Conservation (phyloP, 2,797 vertebrate genomes). For the Thripadectes ignobilis region DNA sequence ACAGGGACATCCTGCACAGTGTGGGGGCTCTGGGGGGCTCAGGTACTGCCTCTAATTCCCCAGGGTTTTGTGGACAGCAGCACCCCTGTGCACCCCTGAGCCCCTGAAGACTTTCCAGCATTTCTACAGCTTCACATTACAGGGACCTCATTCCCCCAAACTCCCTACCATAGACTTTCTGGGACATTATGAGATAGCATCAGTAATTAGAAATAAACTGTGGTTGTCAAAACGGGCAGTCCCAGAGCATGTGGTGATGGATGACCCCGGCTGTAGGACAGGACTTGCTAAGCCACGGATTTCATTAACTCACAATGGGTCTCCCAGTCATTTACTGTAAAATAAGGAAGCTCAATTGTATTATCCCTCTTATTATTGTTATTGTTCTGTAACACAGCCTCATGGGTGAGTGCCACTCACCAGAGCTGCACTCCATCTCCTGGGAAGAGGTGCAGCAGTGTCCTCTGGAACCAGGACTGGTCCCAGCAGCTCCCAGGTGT, state of each 20-base stretch:
- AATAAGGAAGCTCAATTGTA: background rate
- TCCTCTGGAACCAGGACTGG: background rate
- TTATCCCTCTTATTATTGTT: background rate
- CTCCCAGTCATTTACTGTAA: background rate
- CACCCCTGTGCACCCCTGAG: fast-evolving
- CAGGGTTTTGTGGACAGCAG: fast-evolving
- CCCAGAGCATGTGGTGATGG: background rate
- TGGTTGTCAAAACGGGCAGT: background rate
- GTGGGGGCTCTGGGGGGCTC: too few relatives aligned
- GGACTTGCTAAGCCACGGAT: background rate
- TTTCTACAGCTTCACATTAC: background rate
- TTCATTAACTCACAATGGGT: background rate
- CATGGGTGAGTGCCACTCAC: background rate
- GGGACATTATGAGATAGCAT: background rate
- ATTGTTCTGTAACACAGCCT: background rate
- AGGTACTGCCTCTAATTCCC: background rate
- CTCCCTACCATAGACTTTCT: background rate
- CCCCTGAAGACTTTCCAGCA: background rate
- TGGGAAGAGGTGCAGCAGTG: background rate
- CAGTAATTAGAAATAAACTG: slow-evolving; percentile 40
- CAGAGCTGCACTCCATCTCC: background rate
- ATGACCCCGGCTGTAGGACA: background rate
- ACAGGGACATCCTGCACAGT: background rate
- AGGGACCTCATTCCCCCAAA: background rate
- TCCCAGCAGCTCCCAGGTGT: fast-evolving